These are phyloP conservation scores for Pogonophryne albipinna DNA, from an alignment of 2,797 vertebrate genomes.

Conservation along the genomic window DNA sequence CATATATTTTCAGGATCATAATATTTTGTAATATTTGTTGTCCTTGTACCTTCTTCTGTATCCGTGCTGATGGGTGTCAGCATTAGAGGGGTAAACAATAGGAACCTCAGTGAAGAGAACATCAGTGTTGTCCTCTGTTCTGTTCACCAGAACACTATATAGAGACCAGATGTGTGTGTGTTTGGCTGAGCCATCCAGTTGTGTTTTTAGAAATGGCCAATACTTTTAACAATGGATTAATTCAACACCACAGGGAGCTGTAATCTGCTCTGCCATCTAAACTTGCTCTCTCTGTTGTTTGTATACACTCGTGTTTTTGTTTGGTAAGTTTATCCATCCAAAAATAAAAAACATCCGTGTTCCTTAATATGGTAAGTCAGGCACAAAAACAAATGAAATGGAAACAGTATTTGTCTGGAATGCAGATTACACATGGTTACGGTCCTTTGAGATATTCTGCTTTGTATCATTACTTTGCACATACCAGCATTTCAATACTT, in stretches of 20 bases:
- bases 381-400: constrained; percentile 45
- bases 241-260: constrained; percentile 50
- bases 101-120: constrained; percentile 57
- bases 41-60: constrained; percentile 5
- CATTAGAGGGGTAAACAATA: constrained; percentile 50
- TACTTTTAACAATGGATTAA: constrained; percentile 43
- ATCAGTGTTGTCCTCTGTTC: constrained; percentile 56
- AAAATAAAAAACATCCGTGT: constrained; percentile 39
- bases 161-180: constrained; percentile 78
- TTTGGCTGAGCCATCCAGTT: constrained; percentile 39
- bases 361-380: constrained; percentile 8
- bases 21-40: not conserved
- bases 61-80: constrained; percentile 17
- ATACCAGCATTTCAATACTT: not conserved
- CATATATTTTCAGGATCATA: not conserved
- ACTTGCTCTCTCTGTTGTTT: constrained; percentile 44
- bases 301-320: constrained; percentile 34
- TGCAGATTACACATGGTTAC: constrained; percentile 11
- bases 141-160: constrained; percentile 78
- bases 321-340: constrained; percentile 31
- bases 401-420: constrained; percentile 20
- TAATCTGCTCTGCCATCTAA: constrained; percentile 38
- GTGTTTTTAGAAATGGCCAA: constrained; percentile 53
- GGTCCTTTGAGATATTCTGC: constrained; percentile 4
- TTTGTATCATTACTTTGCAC: constrained; percentile 4